These are phyloP conservation scores for Lepidostoma basale DNA, from an alignment of 1,140 invertebrate genomes.

Conservation along the genomic window DNA sequence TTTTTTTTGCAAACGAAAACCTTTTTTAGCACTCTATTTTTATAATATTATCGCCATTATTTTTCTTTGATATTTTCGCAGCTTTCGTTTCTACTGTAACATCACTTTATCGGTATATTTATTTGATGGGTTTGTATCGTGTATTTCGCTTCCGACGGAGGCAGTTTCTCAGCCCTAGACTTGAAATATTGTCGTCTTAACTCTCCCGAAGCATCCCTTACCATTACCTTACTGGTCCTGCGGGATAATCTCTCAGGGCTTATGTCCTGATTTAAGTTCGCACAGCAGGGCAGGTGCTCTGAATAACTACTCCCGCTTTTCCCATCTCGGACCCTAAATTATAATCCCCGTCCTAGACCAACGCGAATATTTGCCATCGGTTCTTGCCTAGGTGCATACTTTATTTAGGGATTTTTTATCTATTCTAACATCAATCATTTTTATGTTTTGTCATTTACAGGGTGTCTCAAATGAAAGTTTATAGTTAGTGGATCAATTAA, in stretches of 20 bases:
- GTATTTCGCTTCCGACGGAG: too few relatives aligned
- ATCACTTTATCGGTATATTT: too few relatives aligned
- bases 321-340: not conserved
- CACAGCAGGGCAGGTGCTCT: not conserved
- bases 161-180: not conserved
- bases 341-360: not conserved
- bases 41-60: too few relatives aligned
- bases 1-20: too few relatives aligned
- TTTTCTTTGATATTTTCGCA: too few relatives aligned
- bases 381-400: not conserved
- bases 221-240: not conserved
- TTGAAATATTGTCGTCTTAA: slow-evolving; percentile 1
- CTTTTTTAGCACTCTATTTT: too few relatives aligned
- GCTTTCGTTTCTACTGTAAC: too few relatives aligned
- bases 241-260: slow-evolving; percentile 22
- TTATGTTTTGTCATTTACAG: not conserved
- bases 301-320: not conserved
- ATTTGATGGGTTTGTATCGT: too few relatives aligned
- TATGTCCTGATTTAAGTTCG: slow-evolving; percentile 8
- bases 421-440: not conserved
- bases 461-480: not conserved
- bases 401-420: not conserved
- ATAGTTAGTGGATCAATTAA: too few relatives aligned
- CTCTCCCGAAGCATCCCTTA: not conserved
- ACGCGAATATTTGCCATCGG: not conserved